Evolutionary conservation across 1,140 invertebrate species (phyloP), one percentile per base, ranked within the genome.

Genomic region (Holotrichia oblita): DNA sequence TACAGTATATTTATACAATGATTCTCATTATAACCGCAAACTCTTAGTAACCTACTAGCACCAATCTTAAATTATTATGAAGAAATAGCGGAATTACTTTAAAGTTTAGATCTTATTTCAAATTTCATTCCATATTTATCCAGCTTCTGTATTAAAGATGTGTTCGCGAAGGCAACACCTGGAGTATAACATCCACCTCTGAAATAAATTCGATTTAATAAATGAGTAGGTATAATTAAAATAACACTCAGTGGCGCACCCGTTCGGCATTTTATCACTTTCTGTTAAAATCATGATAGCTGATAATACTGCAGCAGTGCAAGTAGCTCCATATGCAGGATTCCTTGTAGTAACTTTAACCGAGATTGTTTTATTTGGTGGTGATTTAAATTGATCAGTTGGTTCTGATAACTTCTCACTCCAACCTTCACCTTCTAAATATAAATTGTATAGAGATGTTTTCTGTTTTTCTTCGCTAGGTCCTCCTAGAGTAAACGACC

Each of bases 261-360:
- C 88, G 44, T 87, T 84, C 0, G 95, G 95, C 88, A 98, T 91
- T 83, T 94, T 94, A 73, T 93, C 88, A 75, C 85, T 87, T 85
- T 98, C 95, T 48, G 91, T 91, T 0, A 98, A 87, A 79, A 98
- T 89, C 12, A 91, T 94, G 69, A 96, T 81, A 0, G 92, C 97
- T 73, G 92, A 89, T 77, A 93, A 89, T 2, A 97, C 83, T 79
- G 96, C 83, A 73, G 90, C 89, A n/a, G 90, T 91, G 41, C 92
- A 92, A 2, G 97, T 98, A 0, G 92, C 90, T 7, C 94, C 92
- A 88, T 98, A 99, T 61, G 93, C 96, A 20, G 95, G 93, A 88
- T 97, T 94, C 75, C 83, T 83, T 20, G 91, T 92, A 74, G 77
- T 83, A 34, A 93, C 88, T 88, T 88, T 91, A 0, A 91, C 93